phyloP scores from a whole-genome alignment of 1,140 invertebrate species.

The Apis cerana region DNA sequence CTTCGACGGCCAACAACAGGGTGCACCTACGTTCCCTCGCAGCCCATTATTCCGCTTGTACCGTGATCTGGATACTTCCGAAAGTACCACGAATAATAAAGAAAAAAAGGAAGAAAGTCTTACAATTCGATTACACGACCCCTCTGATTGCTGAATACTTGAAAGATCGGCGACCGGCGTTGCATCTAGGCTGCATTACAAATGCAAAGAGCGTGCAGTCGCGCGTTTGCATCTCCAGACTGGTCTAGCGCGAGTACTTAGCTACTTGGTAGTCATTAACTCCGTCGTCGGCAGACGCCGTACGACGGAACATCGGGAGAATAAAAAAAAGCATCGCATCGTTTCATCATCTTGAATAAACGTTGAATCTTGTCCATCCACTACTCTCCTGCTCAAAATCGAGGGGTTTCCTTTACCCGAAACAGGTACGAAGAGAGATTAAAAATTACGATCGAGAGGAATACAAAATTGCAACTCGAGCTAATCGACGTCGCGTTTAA shows the following conservation, averaged over 20 bases:
- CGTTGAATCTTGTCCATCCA: too few species aligned
- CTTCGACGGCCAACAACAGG: slow-evolving; percentile 50
- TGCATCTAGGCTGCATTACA: slow-evolving; percentile 43
- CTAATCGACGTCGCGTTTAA: neutral
- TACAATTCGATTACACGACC: too few species aligned
- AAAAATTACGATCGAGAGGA: too few species aligned
- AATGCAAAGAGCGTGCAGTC: slow-evolving; percentile 34
- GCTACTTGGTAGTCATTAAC: slow-evolving; percentile 50
- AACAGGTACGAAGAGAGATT: too few species aligned
- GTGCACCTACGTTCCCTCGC: slow-evolving; percentile 11
- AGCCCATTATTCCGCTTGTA: slow-evolving; percentile 1
- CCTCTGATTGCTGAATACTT: neutral
- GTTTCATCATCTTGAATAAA: slow-evolving; percentile 18
- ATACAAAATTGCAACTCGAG: neutral
- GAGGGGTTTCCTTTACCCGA: too few species aligned
- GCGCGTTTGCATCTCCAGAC: slow-evolving; percentile 51
- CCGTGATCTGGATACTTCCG: too few species aligned
- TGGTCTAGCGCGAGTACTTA: slow-evolving; percentile 33
- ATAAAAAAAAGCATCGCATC: neutral
- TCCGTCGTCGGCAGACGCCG: slow-evolving; percentile 28
- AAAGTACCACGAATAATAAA: too few species aligned
- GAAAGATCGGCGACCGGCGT: neutral
- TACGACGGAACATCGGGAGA: slow-evolving; percentile 15
- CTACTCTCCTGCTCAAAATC: too few species aligned
- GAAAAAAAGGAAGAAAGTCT: too few species aligned